Percentiles rank a stretch among this genome's conserved stretches.
phyloP scores from a whole-genome alignment of 1,140 invertebrate genomes.

The Grapholita molesta region DNA sequence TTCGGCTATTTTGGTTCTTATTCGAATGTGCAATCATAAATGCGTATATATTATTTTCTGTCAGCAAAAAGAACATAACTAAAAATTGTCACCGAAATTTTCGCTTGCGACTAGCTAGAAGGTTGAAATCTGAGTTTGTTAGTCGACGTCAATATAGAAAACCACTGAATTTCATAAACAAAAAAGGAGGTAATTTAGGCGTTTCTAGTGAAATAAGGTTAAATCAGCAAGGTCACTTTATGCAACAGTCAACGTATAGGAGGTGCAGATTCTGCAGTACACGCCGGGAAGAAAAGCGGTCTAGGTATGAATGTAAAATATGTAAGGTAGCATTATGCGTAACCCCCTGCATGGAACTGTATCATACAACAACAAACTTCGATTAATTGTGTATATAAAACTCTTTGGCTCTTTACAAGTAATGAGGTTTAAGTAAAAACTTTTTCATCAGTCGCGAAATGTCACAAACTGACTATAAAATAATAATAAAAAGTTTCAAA shows the following conservation, averaged over 20 bases:
- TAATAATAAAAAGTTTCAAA: too few species aligned
- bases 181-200: constrained; percentile 28
- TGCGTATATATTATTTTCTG: constrained; percentile 40
- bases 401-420: too few species aligned
- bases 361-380: too few species aligned
- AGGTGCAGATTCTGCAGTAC: constrained; percentile 18
- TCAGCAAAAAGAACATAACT: neutral
- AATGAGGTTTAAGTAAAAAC: too few species aligned
- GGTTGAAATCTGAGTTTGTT: constrained; percentile 14
- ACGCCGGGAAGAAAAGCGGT: neutral
- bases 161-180: constrained; percentile 30
- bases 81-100: constrained; percentile 24
- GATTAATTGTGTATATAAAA: too few species aligned
- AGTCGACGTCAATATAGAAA: too few species aligned
- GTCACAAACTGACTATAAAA: too few species aligned
- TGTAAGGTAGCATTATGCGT: neutral
- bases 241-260: neutral
- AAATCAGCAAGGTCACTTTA: neutral
- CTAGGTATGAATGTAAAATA: neutral
- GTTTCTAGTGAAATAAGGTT: constrained; percentile 26
- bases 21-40: constrained; percentile 37
- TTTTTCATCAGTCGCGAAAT: too few species aligned
- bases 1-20: constrained; percentile 24
- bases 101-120: constrained; percentile 22
- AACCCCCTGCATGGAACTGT: neutral